These are phyloP conservation scores for Aphaenogaster ashmeadi DNA, from an alignment of 1,140 invertebrate species.

Conservation along the genomic window DNA sequence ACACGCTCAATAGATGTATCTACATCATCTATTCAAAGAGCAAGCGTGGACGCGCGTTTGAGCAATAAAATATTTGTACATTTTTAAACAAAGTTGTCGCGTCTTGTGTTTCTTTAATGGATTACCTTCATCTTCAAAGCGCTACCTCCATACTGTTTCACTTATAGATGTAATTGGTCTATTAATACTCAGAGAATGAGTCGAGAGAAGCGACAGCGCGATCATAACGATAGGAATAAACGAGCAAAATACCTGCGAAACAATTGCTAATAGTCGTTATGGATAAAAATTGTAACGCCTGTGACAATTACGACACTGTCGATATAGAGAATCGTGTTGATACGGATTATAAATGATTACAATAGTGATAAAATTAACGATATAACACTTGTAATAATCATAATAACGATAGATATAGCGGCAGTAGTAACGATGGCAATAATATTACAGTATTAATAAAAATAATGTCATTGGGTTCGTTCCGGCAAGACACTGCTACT, in stretches of 20 bases:
- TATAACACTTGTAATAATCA: conserved; percentile 82
- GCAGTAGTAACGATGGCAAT: conserved; percentile 83
- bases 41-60: conserved; percentile 71
- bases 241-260: conserved; percentile 2
- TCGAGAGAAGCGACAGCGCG: not conserved
- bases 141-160: not conserved
- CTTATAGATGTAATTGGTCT: conserved; percentile 5
- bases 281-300: conserved; percentile 66
- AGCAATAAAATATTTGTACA: conserved; percentile 83
- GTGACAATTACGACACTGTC: conserved; percentile 68
- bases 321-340: conserved; percentile 69
- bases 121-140: conserved; percentile 26
- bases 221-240: conserved; percentile 27
- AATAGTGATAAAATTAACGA: conserved; percentile 78
- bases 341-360: conserved; percentile 77
- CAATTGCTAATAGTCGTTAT: conserved; percentile 43
- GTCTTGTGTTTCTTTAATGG: conserved; percentile 50
- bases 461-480: conserved; percentile 81
- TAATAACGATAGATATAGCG: conserved; percentile 79
- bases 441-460: conserved; percentile 84
- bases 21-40: conserved; percentile 64
- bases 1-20: conserved; percentile 41
- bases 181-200: not conserved
- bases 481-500: no score
- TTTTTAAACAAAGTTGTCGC: conserved; percentile 73